Conservation (phyloP, 2,113 vertebrate genomes). For the Corvus moneduloides region DNA sequence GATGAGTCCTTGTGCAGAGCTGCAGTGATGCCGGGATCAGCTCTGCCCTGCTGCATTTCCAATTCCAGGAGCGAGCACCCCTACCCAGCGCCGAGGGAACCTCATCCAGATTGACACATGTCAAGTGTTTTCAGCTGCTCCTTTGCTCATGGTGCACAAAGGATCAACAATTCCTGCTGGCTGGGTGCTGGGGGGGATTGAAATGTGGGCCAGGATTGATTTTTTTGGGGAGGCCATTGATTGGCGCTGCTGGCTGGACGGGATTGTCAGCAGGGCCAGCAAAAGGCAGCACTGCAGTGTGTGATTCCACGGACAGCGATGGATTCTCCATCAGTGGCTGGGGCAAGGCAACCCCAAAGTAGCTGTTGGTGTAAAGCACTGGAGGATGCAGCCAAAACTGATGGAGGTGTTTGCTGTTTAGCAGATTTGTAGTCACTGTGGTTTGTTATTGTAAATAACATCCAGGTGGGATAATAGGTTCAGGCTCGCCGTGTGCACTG, state of each 20-base stretch:
- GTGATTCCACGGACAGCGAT: neutral
- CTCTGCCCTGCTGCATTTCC: neutral
- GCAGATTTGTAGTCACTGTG: neutral
- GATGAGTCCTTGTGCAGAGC: no score
- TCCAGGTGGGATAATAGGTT: neutral
- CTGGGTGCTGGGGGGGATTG: rapidly evolving
- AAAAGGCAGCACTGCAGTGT: neutral
- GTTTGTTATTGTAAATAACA: neutral
- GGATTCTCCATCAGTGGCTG: neutral
- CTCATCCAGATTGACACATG: neutral
- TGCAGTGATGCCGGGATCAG: rapidly evolving
- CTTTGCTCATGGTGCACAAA: neutral
- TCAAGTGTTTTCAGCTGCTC: neutral
- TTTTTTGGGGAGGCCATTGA: neutral
- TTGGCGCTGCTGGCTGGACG: rapidly evolving
- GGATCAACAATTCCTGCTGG: neutral
- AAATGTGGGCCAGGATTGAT: neutral
- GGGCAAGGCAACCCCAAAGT: neutral
- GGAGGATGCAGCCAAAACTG: neutral
- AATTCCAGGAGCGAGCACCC: neutral
- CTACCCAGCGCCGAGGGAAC: rapidly evolving
- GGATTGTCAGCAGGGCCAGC: neutral
- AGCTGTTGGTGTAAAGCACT: neutral
- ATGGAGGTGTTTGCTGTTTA: neutral
- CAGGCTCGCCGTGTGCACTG: neutral